Percentiles rank a stretch among this genome's conserved stretches.
Evolutionary conservation across 2,113 vertebrate genomes (phyloP).

Genomic region (Catharus fuscescens): DNA sequence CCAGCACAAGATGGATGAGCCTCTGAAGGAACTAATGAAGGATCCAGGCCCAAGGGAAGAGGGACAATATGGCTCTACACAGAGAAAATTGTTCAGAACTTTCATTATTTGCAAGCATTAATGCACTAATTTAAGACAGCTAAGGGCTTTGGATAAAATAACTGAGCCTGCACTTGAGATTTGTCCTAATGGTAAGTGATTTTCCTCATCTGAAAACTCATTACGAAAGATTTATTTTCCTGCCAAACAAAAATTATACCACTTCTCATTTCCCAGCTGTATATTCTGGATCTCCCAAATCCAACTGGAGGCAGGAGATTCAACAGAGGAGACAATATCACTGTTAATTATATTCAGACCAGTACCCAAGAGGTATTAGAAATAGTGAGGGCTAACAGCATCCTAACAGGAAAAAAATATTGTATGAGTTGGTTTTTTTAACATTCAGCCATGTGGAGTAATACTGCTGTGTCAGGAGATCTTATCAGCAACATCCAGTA

Average conservation of each 20-base stretch:
- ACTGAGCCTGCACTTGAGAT: neutral
- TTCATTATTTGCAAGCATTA: neutral
- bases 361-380: neutral
- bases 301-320: neutral
- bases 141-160: neutral
- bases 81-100: neutral
- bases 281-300: neutral
- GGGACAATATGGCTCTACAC: neutral
- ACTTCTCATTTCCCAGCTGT: neutral
- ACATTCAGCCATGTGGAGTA: neutral
- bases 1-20: slow-evolving; percentile 34
- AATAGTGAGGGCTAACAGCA: neutral
- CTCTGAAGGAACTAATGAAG: slow-evolving; percentile 60
- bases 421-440: neutral
- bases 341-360: slow-evolving; percentile 26
- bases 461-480: neutral
- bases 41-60: neutral
- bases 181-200: neutral
- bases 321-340: neutral
- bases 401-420: neutral
- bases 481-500: neutral
- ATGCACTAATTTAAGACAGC: neutral
- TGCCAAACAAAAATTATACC: neutral
- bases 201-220: neutral
- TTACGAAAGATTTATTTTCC: neutral